Percentiles rank a stretch among this genome's conserved stretches.
phyloP scores from a whole-genome alignment of 1,140 invertebrate genomes.

The Probaryconus sp. region DNA sequence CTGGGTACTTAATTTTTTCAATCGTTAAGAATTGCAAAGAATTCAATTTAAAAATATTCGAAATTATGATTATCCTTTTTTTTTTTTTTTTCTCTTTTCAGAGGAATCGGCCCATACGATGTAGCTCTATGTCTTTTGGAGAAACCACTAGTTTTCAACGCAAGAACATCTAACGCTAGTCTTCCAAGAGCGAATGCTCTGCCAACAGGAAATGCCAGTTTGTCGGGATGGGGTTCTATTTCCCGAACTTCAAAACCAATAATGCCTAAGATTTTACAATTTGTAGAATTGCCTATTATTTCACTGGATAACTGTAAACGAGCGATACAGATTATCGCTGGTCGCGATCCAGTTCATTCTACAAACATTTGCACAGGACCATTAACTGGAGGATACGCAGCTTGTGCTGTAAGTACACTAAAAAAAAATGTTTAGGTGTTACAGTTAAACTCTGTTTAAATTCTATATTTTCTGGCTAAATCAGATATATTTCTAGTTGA shows the following conservation, averaged over 20 bases:
- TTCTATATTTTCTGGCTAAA: no score
- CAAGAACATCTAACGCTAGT: slow-evolving; percentile 74
- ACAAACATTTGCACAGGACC: slow-evolving; percentile 82
- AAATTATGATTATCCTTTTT: no score
- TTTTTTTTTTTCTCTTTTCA: slow-evolving; percentile 55
- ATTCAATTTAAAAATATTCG: no score
- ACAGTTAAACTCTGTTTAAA: no score
- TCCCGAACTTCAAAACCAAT: slow-evolving; percentile 26
- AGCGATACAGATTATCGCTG: slow-evolving; percentile 53
- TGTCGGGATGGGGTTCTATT: slow-evolving; percentile 62
- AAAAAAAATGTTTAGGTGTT: no score
- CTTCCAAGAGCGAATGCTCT: slow-evolving; percentile 23
- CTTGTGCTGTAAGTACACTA: slow-evolving; percentile 80
- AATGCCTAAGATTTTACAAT: slow-evolving; percentile 63
- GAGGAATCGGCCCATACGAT: slow-evolving; percentile 80
- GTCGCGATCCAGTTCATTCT: slow-evolving; percentile 62
- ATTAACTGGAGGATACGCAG: slow-evolving; percentile 78
- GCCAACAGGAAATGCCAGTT: slow-evolving; percentile 25
- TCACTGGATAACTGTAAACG: slow-evolving; percentile 59
- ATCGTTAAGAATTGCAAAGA: background rate
- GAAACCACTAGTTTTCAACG: slow-evolving; percentile 78
- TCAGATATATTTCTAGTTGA: no score
- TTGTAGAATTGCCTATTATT: slow-evolving; percentile 62
- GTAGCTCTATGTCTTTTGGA: slow-evolving; percentile 81
- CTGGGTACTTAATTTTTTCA: slow-evolving; percentile 73